Evolutionary conservation across 2,888 invertebrate species (phyloP), one percentile per base, ranked within the genome.

Genomic region (Diarsia rubi): DNA sequence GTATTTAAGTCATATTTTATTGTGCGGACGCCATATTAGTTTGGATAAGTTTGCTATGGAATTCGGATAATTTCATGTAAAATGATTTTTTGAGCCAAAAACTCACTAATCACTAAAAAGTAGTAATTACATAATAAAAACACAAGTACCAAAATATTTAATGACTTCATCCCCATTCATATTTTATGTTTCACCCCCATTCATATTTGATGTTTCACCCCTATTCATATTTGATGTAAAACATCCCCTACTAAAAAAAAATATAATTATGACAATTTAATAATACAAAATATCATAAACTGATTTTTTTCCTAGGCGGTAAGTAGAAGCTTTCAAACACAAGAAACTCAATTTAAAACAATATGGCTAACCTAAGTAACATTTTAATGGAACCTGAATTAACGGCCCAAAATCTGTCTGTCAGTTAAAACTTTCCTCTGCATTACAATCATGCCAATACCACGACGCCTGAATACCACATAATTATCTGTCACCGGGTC

Each of bases 1-100:
- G 24, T 68, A 59, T 77, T 73, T 66, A 31, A 44, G 42, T 68
- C n/a, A 44, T 79, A 83, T 83, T 78, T 83, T 79, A 83, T 44
- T 69, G 19, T 47, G 16, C 14, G 44, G 3, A 5, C 27, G 31
- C 69, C 45, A 62, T 69, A 45, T 82, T 78, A 59, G 72, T 79
- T 69, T 44, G 54, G 59, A 68, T 82, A 65, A 66, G 54, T 49
- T 72, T 47, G 8, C 31, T 44, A 63, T 42, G 54, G 52, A 71
- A 71, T 47, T 4, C 45, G 11, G 19, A 42, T 11, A 31, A n/a
- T 52, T 73, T 74, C 1, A 31, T 60, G 8, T 14, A 52, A n/a
- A 9, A 60, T 5, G 1, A 31, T 72, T 45, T 47, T 42, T 75
- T 49, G 19, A 19, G 45, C 19, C 8, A 19, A 19, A 27, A 65